Conservation (phyloP, 1,140 invertebrate species). For the Drosophila aff. region DNA sequence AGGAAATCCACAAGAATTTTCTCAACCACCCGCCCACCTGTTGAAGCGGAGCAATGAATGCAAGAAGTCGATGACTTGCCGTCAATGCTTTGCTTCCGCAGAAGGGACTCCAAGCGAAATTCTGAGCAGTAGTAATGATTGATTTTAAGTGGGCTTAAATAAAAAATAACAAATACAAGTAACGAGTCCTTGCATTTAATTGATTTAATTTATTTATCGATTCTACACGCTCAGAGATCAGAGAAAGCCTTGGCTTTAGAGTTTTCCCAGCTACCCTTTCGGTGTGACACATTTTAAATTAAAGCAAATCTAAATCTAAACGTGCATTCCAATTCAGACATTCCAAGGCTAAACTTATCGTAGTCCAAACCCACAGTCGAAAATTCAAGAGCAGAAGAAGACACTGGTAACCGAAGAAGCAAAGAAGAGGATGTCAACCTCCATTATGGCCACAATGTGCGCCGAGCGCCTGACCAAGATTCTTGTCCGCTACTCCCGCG, state of each 20-base stretch:
- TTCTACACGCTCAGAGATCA: not conserved
- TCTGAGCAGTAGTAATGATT: not conserved
- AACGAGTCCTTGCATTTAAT: too few species aligned
- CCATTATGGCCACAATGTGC: constrained; percentile 68
- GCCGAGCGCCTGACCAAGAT: constrained; percentile 68
- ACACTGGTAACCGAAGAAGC: not conserved
- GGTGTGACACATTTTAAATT: constrained; percentile 28
- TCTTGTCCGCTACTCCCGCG: constrained; percentile 44
- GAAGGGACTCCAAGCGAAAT: not conserved
- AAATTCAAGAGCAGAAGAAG: constrained; percentile 6
- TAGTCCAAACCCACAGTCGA: not conserved
- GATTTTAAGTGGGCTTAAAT: not conserved
- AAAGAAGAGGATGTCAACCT: constrained; percentile 40
- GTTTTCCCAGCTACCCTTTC: constrained; percentile 3
- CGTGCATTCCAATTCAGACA: constrained; percentile 36
- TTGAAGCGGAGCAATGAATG: not conserved
- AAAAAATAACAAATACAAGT: too few species aligned
- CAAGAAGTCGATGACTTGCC: not conserved
- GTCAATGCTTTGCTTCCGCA: not conserved
- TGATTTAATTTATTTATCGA: not conserved
- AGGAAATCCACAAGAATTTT: not conserved
- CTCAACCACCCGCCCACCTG: not conserved
- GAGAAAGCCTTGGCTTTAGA: not conserved
- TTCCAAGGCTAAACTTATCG: not conserved
- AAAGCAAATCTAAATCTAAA: constrained; percentile 37